Evolutionary conservation across 2,113 vertebrate species (phyloP).

Genomic region (Ciconia boyciana): DNA sequence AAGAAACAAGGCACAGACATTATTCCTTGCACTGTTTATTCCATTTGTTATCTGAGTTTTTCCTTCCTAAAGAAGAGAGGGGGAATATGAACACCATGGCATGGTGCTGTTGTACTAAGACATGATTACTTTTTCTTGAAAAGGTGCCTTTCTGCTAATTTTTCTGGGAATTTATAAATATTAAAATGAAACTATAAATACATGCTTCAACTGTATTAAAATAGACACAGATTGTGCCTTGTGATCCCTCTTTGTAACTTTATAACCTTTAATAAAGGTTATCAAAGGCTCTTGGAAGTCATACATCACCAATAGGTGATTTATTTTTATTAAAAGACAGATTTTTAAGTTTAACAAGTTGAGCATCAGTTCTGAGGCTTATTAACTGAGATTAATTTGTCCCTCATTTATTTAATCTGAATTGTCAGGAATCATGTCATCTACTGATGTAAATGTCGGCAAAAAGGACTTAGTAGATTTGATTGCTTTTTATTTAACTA

Average conservation of each 20-base stretch:
- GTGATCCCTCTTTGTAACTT: conserved; percentile 63
- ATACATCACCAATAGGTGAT: conserved; percentile 20
- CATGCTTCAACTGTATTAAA: conserved; percentile 21
- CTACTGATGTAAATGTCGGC: conserved; percentile 68
- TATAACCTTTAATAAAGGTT: conserved; percentile 50
- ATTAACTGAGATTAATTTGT: conserved; percentile 70
- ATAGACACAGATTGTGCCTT: conserved; percentile 24
- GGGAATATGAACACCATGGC: not conserved
- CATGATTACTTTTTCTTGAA: conserved; percentile 25
- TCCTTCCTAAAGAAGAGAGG: conserved; percentile 29
- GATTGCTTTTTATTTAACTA: conserved; percentile 81
- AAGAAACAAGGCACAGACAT: not conserved
- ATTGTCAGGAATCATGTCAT: conserved; percentile 74
- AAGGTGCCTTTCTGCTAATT: not conserved
- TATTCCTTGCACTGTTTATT: conserved; percentile 13
- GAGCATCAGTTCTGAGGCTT: conserved; percentile 10
- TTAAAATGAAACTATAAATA: conserved; percentile 57
- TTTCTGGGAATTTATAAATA: conserved; percentile 62
- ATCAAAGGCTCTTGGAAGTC: not conserved
- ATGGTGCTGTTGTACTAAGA: not conserved
- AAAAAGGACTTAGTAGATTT: conserved; percentile 74
- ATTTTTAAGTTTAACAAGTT: conserved; percentile 48
- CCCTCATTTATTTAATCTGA: conserved; percentile 72
- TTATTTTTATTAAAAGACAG: conserved; percentile 56
- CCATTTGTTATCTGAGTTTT: not conserved